Percentiles rank a stretch among this genome's conserved stretches.
These are phyloP conservation scores for Hephaestus fuliginosus DNA, from an alignment of 2,797 vertebrate species.

Conservation along the genomic window DNA sequence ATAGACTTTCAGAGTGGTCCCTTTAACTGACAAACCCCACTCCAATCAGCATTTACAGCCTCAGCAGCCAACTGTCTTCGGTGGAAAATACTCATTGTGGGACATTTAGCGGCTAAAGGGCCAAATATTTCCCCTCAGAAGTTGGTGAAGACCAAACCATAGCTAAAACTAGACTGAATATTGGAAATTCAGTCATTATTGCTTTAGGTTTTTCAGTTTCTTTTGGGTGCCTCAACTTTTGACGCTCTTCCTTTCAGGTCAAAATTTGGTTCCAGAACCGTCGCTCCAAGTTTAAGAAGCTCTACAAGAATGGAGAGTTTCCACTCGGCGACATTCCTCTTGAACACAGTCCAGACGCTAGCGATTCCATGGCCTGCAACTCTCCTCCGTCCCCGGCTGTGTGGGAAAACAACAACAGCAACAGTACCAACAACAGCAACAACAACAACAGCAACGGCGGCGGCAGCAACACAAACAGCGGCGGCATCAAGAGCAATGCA, in stretches of 20 bases:
- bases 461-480: conserved; percentile 27
- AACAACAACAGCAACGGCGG: conserved; percentile 36
- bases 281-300: conserved; percentile 95
- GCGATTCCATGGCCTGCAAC: conserved; percentile 96
- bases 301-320: conserved; percentile 94
- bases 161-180: neutral
- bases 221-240: neutral
- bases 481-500: conserved; percentile 58
- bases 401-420: conserved; percentile 87
- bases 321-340: conserved; percentile 86
- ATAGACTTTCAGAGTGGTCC: neutral
- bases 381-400: conserved; percentile 90
- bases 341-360: conserved; percentile 94
- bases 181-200: too few species aligned
- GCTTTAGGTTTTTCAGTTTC: neutral
- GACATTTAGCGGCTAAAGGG: neutral
- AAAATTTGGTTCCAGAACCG: conserved; percentile 98
- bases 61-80: neutral
- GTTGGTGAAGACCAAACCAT: neutral
- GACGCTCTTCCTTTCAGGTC: conserved; percentile 81
- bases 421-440: conserved; percentile 32
- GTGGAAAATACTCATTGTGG: too few species aligned
- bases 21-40: neutral
- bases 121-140: neutral
- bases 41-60: neutral